Conservation (phyloP, 2,113 vertebrate genomes). For the Leptocoma aspasia region DNA sequence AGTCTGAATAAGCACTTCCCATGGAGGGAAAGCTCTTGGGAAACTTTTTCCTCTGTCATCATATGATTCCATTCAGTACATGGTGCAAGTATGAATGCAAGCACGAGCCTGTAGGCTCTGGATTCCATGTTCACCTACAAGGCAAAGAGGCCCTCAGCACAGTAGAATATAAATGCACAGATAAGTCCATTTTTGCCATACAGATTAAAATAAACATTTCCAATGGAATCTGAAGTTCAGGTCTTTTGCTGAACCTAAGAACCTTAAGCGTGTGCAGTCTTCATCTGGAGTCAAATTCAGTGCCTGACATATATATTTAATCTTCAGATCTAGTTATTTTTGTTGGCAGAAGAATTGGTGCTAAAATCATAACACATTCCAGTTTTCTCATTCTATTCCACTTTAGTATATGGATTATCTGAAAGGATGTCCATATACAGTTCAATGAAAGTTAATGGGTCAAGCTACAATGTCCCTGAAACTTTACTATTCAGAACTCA, state of each 20-base stretch:
- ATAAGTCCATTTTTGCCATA: neutral
- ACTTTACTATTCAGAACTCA: neutral
- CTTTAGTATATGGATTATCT: conserved; percentile 64
- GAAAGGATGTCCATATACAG: conserved; percentile 47
- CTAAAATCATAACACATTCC: conserved; percentile 6
- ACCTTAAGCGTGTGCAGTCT: neutral
- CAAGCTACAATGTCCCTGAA: conserved; percentile 4
- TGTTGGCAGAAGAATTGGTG: conserved; percentile 24
- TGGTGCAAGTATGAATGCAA: neutral
- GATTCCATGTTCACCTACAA: neutral
- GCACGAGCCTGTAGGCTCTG: accelerated
- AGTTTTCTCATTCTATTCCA: conserved; percentile 46
- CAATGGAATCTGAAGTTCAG: neutral
- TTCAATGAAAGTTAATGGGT: conserved; percentile 53
- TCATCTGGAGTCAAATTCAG: neutral
- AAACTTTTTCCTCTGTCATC: neutral
- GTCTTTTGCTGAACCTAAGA: neutral
- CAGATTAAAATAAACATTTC: conserved; percentile 5
- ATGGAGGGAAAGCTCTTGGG: neutral
- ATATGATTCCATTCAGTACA: too few species aligned
- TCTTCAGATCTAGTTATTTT: conserved; percentile 17
- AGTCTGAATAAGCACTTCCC: neutral
- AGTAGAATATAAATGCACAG: neutral
- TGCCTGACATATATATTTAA: neutral
- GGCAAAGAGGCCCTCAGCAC: neutral